phyloP scores from a whole-genome alignment of 1,140 invertebrate genomes.

The Sminthurinus signatus region DNA sequence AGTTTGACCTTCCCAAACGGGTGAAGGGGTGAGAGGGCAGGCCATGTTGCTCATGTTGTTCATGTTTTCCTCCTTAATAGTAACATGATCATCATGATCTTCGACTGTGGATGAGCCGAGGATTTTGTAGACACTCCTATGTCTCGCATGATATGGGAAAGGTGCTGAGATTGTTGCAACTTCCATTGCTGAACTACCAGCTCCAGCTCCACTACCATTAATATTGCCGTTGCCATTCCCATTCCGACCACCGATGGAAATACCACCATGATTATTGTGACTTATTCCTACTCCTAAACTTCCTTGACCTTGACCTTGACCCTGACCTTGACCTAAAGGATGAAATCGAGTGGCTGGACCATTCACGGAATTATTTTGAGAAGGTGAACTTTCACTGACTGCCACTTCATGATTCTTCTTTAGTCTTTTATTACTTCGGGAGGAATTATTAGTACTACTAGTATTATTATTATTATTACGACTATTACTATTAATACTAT shows the following conservation, averaged over 20 bases:
- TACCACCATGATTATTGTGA: too few relatives aligned
- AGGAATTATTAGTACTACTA: background rate
- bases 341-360: conserved; percentile 2
- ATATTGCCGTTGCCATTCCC: too few relatives aligned
- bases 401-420: conserved; percentile 19
- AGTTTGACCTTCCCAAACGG: conserved; percentile 40
- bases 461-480: background rate
- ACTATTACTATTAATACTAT: background rate
- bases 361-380: background rate
- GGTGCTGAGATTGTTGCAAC: conserved; percentile 17
- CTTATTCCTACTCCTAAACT: too few relatives aligned
- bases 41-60: too few relatives aligned
- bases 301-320: too few relatives aligned
- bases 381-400: conserved; percentile 9
- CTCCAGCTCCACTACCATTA: too few relatives aligned
- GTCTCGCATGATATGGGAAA: conserved; percentile 27
- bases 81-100: background rate
- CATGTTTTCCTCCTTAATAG: conserved; percentile 29
- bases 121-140: conserved; percentile 13
- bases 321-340: too few relatives aligned
- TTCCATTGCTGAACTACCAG: background rate
- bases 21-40: conserved; percentile 38
- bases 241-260: too few relatives aligned
- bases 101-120: background rate
- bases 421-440: conserved; percentile 13